Evolutionary conservation across 1,140 invertebrate species (phyloP), one percentile per base, ranked within the genome.

Genomic region (Formica selysi): DNA sequence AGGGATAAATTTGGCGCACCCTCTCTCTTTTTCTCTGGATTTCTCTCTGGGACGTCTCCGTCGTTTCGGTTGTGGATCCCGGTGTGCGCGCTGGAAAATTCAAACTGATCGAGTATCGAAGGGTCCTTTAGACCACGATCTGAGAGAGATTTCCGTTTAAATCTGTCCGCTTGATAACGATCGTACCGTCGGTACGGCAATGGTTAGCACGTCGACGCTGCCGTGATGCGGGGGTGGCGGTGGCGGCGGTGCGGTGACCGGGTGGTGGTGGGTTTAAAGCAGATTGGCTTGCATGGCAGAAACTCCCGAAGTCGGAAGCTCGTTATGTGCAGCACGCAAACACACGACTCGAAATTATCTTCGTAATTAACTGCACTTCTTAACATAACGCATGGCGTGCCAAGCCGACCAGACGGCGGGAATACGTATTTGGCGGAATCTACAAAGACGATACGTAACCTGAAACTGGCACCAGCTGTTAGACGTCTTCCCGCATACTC

Each of bases 361-460:
- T 93, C 92, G 92, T 95, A 95, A 95, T 95, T 95, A 95, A 95
- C 94, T 94, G 93, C 93, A 94, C 93, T 94, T 95, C 95, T 95
- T 95, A 94, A 95, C 93, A 93, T 95, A 94, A 95, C 92, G 93
- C 93, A 95, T 95, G 94, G 94, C 94, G 93, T 95, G 94, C 93
- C 92, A 93, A 92, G 89, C 92, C 92, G 87, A 89, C 92, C 93
- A 92, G 94, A 94, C 94, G 91, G 90, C 87, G 79, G 85, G 86
- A 91, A 92, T 93, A 93, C 88, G 93, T 92, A 93, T 93, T 93
- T 91, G 91, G 89, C 74, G 73, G 89, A 91, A 93, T 93, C 91
- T 90, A 93, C 93, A 91, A 93, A 94, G 93, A 94, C 92, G 92
- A 92, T 94, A 93, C 89, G 94, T 94, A 95, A 95, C 92, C 87